Evolutionary conservation across 2,113 vertebrate species (phyloP).

Genomic region (Thalassarche chlororhynchos): DNA sequence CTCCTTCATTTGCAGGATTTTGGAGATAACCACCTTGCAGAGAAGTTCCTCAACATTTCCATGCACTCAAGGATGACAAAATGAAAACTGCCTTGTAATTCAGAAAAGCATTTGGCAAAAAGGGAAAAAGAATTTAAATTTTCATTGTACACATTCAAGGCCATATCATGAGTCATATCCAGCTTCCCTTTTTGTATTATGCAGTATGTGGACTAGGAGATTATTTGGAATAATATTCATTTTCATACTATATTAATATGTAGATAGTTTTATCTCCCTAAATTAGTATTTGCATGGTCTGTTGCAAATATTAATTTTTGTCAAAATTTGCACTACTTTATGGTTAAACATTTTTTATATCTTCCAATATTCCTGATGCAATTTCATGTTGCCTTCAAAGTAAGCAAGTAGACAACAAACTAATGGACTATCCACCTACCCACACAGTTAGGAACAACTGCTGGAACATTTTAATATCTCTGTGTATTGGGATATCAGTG

Average conservation of each 20-base stretch:
- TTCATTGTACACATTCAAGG: not conserved
- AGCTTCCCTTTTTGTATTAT: not conserved
- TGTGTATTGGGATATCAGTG: not conserved
- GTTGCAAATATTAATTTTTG: not conserved
- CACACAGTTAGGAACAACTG: not conserved
- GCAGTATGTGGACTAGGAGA: not conserved
- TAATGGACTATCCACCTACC: not conserved
- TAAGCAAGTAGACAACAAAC: not conserved
- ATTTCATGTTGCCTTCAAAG: not conserved
- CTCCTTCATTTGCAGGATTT: not conserved
- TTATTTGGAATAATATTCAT: not conserved
- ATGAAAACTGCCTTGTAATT: not conserved
- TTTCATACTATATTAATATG: not conserved
- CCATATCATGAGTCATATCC: not conserved
- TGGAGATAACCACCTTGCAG: not conserved
- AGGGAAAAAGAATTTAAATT: not conserved
- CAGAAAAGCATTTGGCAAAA: not conserved
- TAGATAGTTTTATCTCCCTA: not conserved
- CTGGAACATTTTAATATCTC: not conserved
- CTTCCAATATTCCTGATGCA: not conserved
- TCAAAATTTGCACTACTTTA: not conserved
- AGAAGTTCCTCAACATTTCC: not conserved
- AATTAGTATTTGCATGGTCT: not conserved
- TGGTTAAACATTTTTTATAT: not conserved
- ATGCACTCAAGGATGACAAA: not conserved